Percentiles rank a stretch among this genome's conserved stretches.
Conservation (phyloP, 2,888 invertebrate genomes). For the Stenichneumon culpator region DNA sequence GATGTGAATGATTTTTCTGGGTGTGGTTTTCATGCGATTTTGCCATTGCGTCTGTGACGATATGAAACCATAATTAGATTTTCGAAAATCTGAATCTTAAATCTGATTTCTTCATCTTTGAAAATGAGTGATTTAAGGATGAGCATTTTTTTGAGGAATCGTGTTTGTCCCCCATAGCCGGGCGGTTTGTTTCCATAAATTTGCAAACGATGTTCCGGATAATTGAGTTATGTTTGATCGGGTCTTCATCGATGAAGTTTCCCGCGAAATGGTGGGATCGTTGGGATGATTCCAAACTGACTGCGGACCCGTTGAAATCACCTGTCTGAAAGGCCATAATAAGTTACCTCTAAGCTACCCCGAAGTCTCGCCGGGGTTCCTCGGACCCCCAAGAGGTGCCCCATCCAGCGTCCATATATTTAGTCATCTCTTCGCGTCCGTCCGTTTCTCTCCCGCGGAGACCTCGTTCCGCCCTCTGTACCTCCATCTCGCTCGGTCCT, state of each 20-base stretch:
- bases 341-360: conserved; percentile 47
- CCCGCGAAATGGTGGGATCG: neutral
- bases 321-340: conserved; percentile 69
- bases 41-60: no score
- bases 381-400: conserved; percentile 11
- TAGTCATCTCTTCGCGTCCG: conserved; percentile 52
- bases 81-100: no score
- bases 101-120: no score
- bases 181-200: no score
- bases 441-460: conserved; percentile 42
- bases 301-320: conserved; percentile 62
- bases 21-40: no score
- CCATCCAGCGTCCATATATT: conserved; percentile 73
- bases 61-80: no score
- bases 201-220: no score
- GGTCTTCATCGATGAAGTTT: neutral
- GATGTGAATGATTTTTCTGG: no score
- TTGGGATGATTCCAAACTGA: neutral
- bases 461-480: conserved; percentile 23
- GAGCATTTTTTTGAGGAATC: no score
- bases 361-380: conserved; percentile 40
- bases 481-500: conserved; percentile 18
- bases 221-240: no score
- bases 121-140: no score
- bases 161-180: no score